Evolutionary conservation across 2,797 vertebrate species (phyloP), one percentile per base, ranked within the genome.

Genomic region (Tympanoctomys barrerae): DNA sequence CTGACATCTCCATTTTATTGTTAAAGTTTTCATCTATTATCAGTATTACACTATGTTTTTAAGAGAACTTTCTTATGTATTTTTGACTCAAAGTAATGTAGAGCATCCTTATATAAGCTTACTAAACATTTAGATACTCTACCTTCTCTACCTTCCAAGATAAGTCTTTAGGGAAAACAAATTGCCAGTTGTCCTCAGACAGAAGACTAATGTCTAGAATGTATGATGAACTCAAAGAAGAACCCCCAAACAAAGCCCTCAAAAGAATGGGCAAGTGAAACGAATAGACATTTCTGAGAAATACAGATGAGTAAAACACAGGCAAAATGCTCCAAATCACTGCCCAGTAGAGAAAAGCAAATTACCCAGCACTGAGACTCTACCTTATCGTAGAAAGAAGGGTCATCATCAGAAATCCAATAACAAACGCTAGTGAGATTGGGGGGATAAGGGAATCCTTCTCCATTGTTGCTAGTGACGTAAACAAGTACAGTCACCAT

Each of bases 31-130:
- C 68, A 71, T 77, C 6, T 36, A 68, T 31, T 39, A 4, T 19
- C 42, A n/a, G 3, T 54, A 68, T 77, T 68, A 78, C 21, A 78
- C 24, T 12, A 5, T 49, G 39, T 68, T 94, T 71, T 39, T 11
- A 85, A 70, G 70, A 77, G 42, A 26, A 52, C 9, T 52, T 7
- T 57, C 46, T 46, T 59, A 6, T 39, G 24, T 87, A 36, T 79
- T 52, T 77, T 70, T 73, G 18, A 73, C 49, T 73, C 16, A 22
- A 73, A 82, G 68, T 62, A 52, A 83, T 75, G 52, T 26, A 54
- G 33, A 81, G 11, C 21, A 78, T 62, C 49, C 62, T 95, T 82
- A 88, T 57, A 88, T 87, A 70, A 95, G 75, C 31, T 52, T 92
- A 66, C 68, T 84, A 68, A 80, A 75, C 49, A 12, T 62, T 73